Evolutionary conservation across 1,140 invertebrate genomes (phyloP), one percentile per base, ranked within the genome.

Genomic region (Euwallacea fornicatus): DNA sequence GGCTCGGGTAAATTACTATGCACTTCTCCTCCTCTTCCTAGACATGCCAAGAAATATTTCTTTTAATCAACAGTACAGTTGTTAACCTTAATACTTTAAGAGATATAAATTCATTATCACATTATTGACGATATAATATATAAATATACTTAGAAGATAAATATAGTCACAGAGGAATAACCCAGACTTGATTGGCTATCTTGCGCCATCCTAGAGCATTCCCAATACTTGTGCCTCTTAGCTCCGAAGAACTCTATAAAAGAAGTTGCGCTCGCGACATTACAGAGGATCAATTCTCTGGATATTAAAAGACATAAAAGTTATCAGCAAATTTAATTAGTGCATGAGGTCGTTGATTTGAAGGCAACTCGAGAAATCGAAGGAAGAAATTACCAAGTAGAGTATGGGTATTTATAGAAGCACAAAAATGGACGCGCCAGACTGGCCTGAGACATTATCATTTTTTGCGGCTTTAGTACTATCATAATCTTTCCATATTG

Each of bases 291-390:
- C 21, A 33, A 33, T 33, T 33, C 21, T 1, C 21, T 33, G 46
- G 46, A 3, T 50, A 50, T 13, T 50, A 50, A 58, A 58, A 58
- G n/a, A 16, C 21, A 58, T 33, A 43, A 43, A 61, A 61, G 42
- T 61, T 61, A 61, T 61, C 63, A 47, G 33, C 41, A 53, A 53
- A 13, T 50, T 42, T 67, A 68, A 68, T 33, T 58, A 50, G 66
- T 60, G 42, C 66, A 60, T 60, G 56, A 68, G 66, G 66, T 68
- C 66, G 66, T 68, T 68, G 66, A 50, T 68, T 68, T 59, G 44
- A 46, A 66, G 33, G n/a, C 50, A 65, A 33, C 46, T 41, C 64
- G 55, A 50, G 46, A 50, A 50, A 50, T 50, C 16, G 3, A 56
- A 50, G 2, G 46, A 66, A 68, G 66, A 59, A 60, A 16, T 68